Conservation (phyloP, 2,113 vertebrate species). For the Python bivittatus region DNA sequence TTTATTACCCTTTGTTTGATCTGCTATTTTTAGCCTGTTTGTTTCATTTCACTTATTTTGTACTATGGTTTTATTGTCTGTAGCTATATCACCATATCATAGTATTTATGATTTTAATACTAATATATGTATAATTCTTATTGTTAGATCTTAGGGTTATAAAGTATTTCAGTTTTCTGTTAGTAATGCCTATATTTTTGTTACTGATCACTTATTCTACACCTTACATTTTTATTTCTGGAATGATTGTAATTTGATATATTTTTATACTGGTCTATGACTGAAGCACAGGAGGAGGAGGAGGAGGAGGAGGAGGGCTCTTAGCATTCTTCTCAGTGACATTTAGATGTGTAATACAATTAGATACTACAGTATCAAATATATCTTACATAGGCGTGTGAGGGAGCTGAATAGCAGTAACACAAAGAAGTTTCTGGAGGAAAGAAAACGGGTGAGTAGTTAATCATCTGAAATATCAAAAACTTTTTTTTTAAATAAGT, state of each 20-base stretch:
- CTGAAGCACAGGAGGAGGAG: neutral
- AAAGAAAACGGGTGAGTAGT: conserved; percentile 91
- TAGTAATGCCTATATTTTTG: neutral
- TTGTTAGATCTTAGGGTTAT: neutral
- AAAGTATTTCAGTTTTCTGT: neutral
- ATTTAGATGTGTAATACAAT: neutral
- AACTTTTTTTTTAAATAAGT: neutral
- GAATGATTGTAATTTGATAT: neutral
- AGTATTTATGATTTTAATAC: neutral
- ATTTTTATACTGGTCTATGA: neutral
- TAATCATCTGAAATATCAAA: conserved; percentile 20
- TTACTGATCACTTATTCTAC: neutral
- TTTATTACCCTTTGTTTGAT: neutral
- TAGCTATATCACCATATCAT: neutral
- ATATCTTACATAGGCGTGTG: conserved; percentile 83
- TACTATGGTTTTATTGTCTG: neutral
- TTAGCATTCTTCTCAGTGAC: neutral
- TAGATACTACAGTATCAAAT: neutral
- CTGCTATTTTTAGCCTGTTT: neutral
- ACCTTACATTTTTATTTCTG: neutral
- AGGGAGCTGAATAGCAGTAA: conserved; percentile 98
- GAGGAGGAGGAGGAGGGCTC: neutral
- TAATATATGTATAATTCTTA: neutral
- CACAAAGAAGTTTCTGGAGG: conserved; percentile 98
- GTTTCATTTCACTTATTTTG: neutral